Evolutionary conservation across 1,140 invertebrate species (phyloP).

Genomic region (Achroia grisella): DNA sequence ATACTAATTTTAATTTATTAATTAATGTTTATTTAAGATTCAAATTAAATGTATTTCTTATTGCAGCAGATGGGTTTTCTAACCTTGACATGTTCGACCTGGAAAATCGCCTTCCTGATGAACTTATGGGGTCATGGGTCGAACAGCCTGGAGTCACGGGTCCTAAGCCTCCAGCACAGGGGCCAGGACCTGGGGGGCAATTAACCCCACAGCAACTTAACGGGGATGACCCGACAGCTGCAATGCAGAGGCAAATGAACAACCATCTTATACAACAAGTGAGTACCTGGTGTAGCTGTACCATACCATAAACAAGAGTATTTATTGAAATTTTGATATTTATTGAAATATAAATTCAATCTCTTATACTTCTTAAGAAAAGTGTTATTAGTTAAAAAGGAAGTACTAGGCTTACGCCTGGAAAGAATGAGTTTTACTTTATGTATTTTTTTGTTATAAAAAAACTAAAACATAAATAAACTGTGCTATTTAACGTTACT

Average conservation of each 20-base stretch:
- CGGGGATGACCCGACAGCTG: constrained; percentile 75
- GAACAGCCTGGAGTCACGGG: constrained; percentile 76
- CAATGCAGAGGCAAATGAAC: constrained; percentile 77
- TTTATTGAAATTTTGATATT: background rate
- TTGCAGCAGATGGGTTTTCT: constrained; percentile 79
- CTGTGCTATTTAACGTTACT: too few relatives aligned
- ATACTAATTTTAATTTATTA: too few relatives aligned
- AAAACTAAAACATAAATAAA: too few relatives aligned
- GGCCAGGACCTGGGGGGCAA: constrained; percentile 81
- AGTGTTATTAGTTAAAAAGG: too few relatives aligned
- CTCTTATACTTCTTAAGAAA: too few relatives aligned
- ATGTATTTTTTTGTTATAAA: too few relatives aligned
- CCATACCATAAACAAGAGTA: background rate
- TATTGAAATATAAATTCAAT: too few relatives aligned
- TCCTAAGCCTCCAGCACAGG: constrained; percentile 82
- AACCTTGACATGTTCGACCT: constrained; percentile 89
- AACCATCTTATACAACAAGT: constrained; percentile 80
- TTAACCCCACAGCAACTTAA: constrained; percentile 76
- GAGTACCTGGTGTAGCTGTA: constrained; percentile 49
- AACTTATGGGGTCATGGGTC: constrained; percentile 86
- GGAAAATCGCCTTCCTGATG: constrained; percentile 94
- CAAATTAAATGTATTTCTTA: background rate
- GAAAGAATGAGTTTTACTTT: too few relatives aligned
- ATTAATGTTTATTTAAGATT: too few relatives aligned
- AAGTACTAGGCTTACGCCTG: too few relatives aligned